Percentiles rank a stretch among this genome's conserved stretches.
These are phyloP conservation scores for Cephus spinipes DNA, from an alignment of 2,888 invertebrate species.

Conservation along the genomic window DNA sequence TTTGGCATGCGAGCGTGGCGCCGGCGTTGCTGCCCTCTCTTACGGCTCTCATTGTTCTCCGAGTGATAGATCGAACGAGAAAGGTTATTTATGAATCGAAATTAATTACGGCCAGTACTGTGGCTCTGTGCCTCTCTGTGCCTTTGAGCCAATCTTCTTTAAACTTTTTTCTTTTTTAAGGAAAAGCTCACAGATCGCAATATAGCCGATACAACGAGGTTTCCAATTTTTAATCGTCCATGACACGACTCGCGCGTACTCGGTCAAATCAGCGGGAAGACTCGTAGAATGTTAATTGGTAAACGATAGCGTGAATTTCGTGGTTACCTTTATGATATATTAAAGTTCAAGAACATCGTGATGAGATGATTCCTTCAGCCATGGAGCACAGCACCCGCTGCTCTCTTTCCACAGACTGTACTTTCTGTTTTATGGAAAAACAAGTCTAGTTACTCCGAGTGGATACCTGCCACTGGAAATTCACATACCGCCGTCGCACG, in stretches of 20 bases:
- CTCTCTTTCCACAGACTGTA: constrained; percentile 22
- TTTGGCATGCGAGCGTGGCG: constrained; percentile 28
- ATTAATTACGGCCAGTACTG: constrained; percentile 43
- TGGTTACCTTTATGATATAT: too few species aligned
- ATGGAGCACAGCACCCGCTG: not conserved
- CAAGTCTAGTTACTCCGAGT: constrained; percentile 22
- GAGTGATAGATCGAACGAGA: constrained; percentile 43
- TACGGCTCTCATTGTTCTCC: constrained; percentile 23
- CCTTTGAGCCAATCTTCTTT: not conserved
- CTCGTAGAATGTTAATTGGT: too few species aligned
- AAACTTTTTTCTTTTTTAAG: too few species aligned
- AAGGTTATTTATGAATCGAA: constrained; percentile 51
- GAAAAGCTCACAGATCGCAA: too few species aligned
- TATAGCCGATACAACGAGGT: too few species aligned
- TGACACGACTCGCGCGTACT: too few species aligned
- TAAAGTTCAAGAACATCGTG: too few species aligned
- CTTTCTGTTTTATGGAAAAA: constrained; percentile 26
- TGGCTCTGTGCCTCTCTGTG: not conserved
- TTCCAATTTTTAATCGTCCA: too few species aligned
- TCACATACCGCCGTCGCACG: not conserved
- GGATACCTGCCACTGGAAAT: not conserved
- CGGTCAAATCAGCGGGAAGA: too few species aligned
- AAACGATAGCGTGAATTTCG: too few species aligned
- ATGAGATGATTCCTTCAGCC: too few species aligned
- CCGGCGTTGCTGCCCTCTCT: constrained; percentile 15